These are phyloP conservation scores for Chloebia gouldiae DNA, from an alignment of 2,113 vertebrate genomes.

Conservation along the genomic window DNA sequence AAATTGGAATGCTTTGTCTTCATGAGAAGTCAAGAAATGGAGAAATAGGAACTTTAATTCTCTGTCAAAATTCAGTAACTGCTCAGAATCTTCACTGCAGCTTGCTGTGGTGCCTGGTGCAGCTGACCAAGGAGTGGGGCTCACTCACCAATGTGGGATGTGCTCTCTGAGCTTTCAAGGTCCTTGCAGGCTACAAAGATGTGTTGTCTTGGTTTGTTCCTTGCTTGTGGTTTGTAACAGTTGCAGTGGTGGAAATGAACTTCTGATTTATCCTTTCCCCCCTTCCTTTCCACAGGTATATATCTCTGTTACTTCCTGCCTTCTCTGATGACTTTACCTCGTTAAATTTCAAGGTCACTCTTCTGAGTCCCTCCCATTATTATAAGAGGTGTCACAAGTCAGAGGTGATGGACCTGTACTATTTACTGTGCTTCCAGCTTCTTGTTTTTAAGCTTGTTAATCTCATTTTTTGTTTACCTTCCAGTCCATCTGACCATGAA, in stretches of 20 bases:
- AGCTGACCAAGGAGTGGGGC: not conserved
- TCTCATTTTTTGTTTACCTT: not conserved
- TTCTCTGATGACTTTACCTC: not conserved
- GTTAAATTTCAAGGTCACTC: not conserved
- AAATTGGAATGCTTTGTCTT: not conserved
- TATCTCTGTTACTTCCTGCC: not conserved
- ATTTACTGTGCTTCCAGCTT: not conserved
- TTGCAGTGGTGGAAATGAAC: not conserved
- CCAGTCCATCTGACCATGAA: not conserved
- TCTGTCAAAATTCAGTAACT: not conserved
- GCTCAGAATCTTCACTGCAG: not conserved
- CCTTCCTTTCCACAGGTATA: not conserved
- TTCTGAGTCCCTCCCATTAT: not conserved
- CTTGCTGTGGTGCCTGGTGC: not conserved
- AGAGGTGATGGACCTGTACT: not conserved
- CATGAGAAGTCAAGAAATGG: not conserved
- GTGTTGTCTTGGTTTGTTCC: not conserved
- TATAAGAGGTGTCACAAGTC: not conserved
- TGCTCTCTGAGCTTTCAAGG: not conserved
- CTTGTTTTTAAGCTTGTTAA: not conserved
- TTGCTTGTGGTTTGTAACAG: not conserved
- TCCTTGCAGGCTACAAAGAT: not conserved
- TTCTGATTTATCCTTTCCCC: not conserved
- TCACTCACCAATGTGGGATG: accelerated
- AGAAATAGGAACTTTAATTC: not conserved